Evolutionary conservation across 2,888 invertebrate genomes (phyloP).

Genomic region (Luperina nickerlii): DNA sequence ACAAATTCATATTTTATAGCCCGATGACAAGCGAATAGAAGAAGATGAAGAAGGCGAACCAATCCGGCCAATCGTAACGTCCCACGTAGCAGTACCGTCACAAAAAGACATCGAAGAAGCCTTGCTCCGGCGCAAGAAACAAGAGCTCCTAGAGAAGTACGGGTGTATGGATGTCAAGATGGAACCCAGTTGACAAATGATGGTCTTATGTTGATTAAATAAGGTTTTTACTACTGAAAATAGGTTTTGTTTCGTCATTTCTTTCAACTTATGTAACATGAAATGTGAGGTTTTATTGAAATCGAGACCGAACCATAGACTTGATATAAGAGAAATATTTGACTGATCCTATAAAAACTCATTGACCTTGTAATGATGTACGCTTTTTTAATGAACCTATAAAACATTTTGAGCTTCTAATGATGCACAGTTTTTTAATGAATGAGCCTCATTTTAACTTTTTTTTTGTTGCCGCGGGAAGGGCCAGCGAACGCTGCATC

Average conservation of each 20-base stretch:
- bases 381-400: no score
- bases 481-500: neutral
- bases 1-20: conserved; percentile 70
- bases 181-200: conserved; percentile 80
- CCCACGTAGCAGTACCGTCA: conserved; percentile 97
- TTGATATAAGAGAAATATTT: neutral
- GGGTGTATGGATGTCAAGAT: conserved; percentile 89
- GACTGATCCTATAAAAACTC: neutral
- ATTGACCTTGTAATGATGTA: neutral
- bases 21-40: conserved; percentile 84
- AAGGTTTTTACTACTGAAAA: neutral
- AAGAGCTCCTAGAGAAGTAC: conserved; percentile 96
- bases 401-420: no score
- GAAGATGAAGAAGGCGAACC: conserved; percentile 75
- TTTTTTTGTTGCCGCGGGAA: no score
- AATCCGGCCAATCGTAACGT: conserved; percentile 71
- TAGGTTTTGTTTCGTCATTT: neutral
- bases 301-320: neutral
- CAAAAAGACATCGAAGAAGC: conserved; percentile 98
- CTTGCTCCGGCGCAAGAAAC: conserved; percentile 96
- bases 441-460: no score
- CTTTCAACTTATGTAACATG: neutral
- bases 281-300: neutral
- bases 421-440: no score
- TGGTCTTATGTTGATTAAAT: conserved; percentile 33